phyloP scores from a whole-genome alignment of 1,140 invertebrate species.

The Gryllus bimaculatus region DNA sequence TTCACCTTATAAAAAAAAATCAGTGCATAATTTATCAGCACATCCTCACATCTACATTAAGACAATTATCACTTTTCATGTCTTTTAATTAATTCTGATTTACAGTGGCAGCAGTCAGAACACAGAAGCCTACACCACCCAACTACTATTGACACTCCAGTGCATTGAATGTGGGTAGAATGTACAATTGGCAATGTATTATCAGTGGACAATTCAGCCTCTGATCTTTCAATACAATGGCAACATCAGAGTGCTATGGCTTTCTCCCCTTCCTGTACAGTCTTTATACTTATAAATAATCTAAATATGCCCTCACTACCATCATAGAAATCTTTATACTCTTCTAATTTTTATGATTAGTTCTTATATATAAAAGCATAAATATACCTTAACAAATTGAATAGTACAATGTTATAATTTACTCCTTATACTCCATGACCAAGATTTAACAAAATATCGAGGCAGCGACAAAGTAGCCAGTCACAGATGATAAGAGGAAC shows the following conservation, averaged over 20 bases:
- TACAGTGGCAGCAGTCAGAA: too few species aligned
- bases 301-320: not conserved
- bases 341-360: slow-evolving; percentile 3
- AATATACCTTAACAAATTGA: slow-evolving; percentile 6
- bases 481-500: not conserved
- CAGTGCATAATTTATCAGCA: too few species aligned
- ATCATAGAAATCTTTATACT: slow-evolving; percentile 2
- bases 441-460: not conserved
- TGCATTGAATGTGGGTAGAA: not conserved
- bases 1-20: too few species aligned
- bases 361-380: slow-evolving; percentile 6
- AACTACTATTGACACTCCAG: not conserved
- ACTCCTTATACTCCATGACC: not conserved
- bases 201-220: not conserved
- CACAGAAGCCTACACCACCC: too few species aligned
- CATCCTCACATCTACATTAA: too few species aligned
- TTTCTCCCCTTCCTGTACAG: not conserved
- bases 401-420: slow-evolving; percentile 2
- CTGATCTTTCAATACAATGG: not conserved
- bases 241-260: not conserved
- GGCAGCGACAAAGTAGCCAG: not conserved
- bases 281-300: not conserved
- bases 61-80: too few species aligned
- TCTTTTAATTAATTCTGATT: too few species aligned
- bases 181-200: not conserved